Percentiles rank a stretch among this genome's conserved stretches.
Evolutionary conservation across 2,797 vertebrate genomes (phyloP).

Genomic region (Morus bassanus): DNA sequence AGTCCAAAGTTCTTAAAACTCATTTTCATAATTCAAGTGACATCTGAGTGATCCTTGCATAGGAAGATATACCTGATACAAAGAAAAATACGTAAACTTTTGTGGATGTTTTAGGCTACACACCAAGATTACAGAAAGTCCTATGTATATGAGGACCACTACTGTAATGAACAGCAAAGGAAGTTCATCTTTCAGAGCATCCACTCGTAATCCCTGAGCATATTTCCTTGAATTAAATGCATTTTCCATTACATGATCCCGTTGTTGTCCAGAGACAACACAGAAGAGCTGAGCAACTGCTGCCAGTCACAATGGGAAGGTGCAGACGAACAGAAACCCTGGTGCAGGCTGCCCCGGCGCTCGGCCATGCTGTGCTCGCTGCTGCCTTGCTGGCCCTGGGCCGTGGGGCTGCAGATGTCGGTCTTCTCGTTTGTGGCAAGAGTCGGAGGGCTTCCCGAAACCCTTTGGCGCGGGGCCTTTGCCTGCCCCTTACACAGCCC

Average conservation of each 20-base stretch:
- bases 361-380: background rate
- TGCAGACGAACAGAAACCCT: background rate
- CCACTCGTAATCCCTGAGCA: background rate
- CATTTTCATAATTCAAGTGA: background rate
- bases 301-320: background rate
- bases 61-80: background rate
- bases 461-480: background rate
- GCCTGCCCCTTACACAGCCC: background rate
- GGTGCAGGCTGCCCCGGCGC: background rate
- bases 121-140: background rate
- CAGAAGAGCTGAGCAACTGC: background rate
- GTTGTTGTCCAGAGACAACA: background rate
- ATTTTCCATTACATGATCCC: background rate
- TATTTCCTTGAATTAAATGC: background rate
- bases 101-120: background rate
- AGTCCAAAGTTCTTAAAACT: background rate
- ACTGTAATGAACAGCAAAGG: background rate
- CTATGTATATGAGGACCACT: rapidly evolving
- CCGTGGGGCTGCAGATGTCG: rapidly evolving
- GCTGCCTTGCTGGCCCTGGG: no score
- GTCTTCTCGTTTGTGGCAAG: background rate
- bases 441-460: background rate
- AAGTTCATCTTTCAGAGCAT: background rate
- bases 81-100: background rate
- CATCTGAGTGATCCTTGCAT: background rate